These are phyloP conservation scores for Volucella zonaria DNA, from an alignment of 2,888 invertebrate species.

Conservation along the genomic window DNA sequence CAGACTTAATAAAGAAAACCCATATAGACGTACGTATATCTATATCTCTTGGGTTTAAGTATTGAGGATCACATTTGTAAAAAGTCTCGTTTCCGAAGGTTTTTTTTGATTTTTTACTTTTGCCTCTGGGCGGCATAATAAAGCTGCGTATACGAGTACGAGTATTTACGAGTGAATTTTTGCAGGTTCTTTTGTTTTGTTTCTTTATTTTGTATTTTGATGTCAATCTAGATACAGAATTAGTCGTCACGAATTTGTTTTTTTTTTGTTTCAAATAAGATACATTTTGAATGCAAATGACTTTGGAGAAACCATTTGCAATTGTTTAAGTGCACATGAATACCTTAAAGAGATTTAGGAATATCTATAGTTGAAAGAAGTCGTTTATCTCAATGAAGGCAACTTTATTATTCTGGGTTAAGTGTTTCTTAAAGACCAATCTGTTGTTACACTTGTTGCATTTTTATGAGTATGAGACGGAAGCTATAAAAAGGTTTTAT, in stretches of 20 bases:
- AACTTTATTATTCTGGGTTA: slow-evolving; percentile 28
- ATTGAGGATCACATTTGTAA: slow-evolving; percentile 19
- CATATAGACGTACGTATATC: slow-evolving; percentile 8
- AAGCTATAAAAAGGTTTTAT: no score
- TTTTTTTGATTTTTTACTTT: not conserved
- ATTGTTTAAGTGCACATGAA: not conserved
- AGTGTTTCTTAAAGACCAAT: not conserved
- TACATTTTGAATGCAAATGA: slow-evolving; percentile 35
- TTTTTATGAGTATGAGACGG: no score
- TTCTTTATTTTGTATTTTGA: slow-evolving; percentile 14
- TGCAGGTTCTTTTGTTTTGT: not conserved
- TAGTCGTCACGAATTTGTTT: slow-evolving; percentile 11
- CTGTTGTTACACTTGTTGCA: not conserved
- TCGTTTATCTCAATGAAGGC: slow-evolving; percentile 21
- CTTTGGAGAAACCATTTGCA: slow-evolving; percentile 7
- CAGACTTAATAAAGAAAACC: slow-evolving; percentile 56
- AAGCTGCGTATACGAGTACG: slow-evolving; percentile 17
- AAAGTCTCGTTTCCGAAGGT: not conserved
- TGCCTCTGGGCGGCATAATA: slow-evolving; percentile 14
- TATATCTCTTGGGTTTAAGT: slow-evolving; percentile 19
- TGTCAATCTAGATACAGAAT: slow-evolving; percentile 24
- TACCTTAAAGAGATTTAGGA: slow-evolving; percentile 17
- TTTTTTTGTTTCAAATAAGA: not conserved
- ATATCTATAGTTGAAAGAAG: slow-evolving; percentile 14
- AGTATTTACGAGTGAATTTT: no score